Evolutionary conservation across 1,140 invertebrate species (phyloP), one percentile per base, ranked within the genome.

Genomic region (Pteromalus puparum): DNA sequence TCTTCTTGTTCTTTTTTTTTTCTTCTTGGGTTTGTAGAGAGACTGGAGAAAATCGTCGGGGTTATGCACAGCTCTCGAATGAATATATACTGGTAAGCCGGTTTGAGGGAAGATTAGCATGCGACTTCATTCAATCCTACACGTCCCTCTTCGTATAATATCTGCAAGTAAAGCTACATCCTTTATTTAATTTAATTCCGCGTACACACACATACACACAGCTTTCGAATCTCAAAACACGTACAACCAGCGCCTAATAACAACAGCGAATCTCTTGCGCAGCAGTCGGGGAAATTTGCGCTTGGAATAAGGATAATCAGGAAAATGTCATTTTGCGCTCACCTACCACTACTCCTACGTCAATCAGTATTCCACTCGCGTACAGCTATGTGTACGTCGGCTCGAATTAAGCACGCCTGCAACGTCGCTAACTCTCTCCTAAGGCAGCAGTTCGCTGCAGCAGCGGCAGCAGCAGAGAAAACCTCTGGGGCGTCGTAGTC

Each of bases 251-350:
- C n/a, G 15, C 12, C n/a, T 76, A 48, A 78, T 53, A 76, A 76
- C 48, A 53, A 76, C 10, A 65, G 21, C 5, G 18, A 7, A 21
- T 18, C 21, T n/a, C 21, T 0, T 2, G 21, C 4, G 30, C 30
- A 34, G 30, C 53, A 10, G 26, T 28, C 24, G 53, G 15, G 26
- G 28, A 48, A 74, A 34, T 73, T 84, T 76, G 24, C 82, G 30
- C n/a, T 34, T 5, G 68, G 82, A 79, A 84, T 80, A 80, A 80
- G 76, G 76, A 84, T 84, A 84, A 84, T 79, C 42, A 84, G 42
- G 68, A 79, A 79, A 84, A 84, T 80, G 68, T 76, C 46, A 75
- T 61, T 83, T 68, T n/a, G 38, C 73, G 67, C 73, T 42, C 61
- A 30, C 34, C 21, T 78, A 48, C 13, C 34, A n/a, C 61, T 76